Evolutionary conservation across 2,888 invertebrate genomes (phyloP), one percentile per base, ranked within the genome.

Genomic region (Standfussiana lucernea): DNA sequence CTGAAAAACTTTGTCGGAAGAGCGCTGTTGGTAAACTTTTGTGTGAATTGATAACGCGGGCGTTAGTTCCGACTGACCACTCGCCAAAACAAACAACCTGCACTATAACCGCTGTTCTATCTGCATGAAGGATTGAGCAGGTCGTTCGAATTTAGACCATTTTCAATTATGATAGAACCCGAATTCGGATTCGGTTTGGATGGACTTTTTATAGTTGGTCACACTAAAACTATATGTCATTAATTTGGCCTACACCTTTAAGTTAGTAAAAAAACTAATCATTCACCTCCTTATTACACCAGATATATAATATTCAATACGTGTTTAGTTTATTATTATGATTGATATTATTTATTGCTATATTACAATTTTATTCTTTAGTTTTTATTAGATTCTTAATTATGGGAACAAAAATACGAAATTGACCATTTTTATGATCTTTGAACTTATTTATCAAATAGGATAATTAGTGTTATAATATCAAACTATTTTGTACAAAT

Each of bases 311-410:
- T 47, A 64, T 42, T 35, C 45, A 56, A 35, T 32, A 40, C 1
- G 4, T 66, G 47, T 24, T 61, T 53, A 73, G n/a, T 64, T n/a
- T 40, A 32, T 66, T 3, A 50, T 53, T 50, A 56, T 35, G 64
- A 80, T 37, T 72, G 56, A 65, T 47, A 78, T 59, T 65, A 28
- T 72, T 79, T 64, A 45, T 47, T 47, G 21, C 6, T 59, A 72
- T 59, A 21, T 6, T 80, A 78, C 72, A 80, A 28, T 42, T 65
- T 53, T 28, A 24, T 61, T 42, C 42, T 69, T n/a, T n/a, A 35
- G 5, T 68, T 70, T 40, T 40, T 15, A 18, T 64, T 37, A 32
- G 1, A 3, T 42, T 62, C 10, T 70, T 28, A 68, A 1, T 37
- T n/a, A 21, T 0, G n/a, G 18, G 35, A 28, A 3, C 4, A 21